Percentiles rank a stretch among this genome's conserved stretches.
Evolutionary conservation across 2,888 invertebrate species (phyloP).

Genomic region (Andricus curvator): DNA sequence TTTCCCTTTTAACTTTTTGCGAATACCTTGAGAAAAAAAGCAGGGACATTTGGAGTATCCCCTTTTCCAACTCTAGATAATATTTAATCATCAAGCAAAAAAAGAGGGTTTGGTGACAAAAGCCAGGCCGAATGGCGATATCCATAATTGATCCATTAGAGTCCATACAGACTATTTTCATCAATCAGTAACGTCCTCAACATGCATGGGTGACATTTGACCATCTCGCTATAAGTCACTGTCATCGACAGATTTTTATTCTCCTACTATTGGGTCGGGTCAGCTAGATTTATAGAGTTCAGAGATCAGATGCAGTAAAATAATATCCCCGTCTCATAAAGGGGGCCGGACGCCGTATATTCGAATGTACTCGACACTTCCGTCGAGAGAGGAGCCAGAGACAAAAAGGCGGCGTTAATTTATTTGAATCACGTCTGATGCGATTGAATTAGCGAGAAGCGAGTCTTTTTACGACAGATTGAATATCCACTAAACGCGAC

Average conservation of each 20-base stretch:
- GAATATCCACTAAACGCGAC: neutral
- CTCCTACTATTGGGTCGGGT: neutral
- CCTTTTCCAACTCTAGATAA: neutral
- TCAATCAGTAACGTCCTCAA: neutral
- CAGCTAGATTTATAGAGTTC: neutral
- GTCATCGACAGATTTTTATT: slow-evolving; percentile 3
- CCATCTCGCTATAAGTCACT: neutral
- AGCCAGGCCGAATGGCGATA: neutral
- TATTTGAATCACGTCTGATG: neutral
- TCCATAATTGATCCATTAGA: neutral
- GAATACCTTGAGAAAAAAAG: neutral
- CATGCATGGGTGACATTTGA: neutral
- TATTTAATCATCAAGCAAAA: neutral
- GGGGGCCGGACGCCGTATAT: neutral
- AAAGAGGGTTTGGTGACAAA: neutral
- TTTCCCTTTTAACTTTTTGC: neutral
- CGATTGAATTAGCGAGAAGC: neutral
- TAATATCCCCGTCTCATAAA: neutral
- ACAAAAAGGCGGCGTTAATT: neutral
- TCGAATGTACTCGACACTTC: neutral
- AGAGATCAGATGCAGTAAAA: slow-evolving; percentile 7
- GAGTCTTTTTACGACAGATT: neutral
- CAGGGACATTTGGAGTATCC: neutral
- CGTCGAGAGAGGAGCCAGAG: neutral
- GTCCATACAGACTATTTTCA: neutral